phyloP scores from a whole-genome alignment of 2,888 invertebrate genomes.

The Leucoptera coffeella region DNA sequence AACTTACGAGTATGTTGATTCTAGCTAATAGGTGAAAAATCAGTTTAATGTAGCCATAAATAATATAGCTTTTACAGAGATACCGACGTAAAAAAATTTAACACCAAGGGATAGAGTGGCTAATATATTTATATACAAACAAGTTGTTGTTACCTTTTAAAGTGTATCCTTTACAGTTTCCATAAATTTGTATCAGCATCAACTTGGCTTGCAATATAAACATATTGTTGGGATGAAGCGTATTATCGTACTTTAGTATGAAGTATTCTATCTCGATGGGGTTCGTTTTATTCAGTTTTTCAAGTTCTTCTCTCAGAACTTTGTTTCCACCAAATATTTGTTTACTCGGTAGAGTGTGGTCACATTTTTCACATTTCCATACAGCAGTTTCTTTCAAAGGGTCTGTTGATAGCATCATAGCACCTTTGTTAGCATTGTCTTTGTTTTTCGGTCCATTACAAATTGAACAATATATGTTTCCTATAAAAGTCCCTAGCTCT shows the following conservation, averaged over 20 bases:
- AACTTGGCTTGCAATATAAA: constrained; percentile 64
- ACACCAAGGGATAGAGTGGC: no score
- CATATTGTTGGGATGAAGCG: constrained; percentile 62
- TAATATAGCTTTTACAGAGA: no score
- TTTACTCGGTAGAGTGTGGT: constrained; percentile 45
- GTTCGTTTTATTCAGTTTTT: constrained; percentile 39
- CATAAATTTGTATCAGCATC: constrained; percentile 63
- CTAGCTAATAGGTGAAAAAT: no score
- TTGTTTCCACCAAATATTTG: constrained; percentile 59
- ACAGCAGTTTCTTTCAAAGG: constrained; percentile 52
- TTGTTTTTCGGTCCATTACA: constrained; percentile 43
- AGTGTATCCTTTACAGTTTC: constrained; percentile 49
- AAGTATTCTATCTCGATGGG: constrained; percentile 58
- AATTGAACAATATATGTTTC: constrained; percentile 58
- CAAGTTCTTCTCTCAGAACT: constrained; percentile 55
- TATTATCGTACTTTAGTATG: constrained; percentile 54
- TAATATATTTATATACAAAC: not conserved
- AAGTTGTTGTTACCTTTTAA: constrained; percentile 41
- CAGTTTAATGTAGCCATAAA: no score
- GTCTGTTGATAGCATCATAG: constrained; percentile 53
- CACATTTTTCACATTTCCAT: constrained; percentile 64
- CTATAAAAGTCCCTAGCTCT: constrained; percentile 59
- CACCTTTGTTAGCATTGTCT: constrained; percentile 14
- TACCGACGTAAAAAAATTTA: no score
- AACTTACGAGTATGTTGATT: no score